Percentiles rank a stretch among this genome's conserved stretches.
These are phyloP conservation scores for Saturnia japonica DNA, from an alignment of 2,888 invertebrate genomes.

Conservation along the genomic window DNA sequence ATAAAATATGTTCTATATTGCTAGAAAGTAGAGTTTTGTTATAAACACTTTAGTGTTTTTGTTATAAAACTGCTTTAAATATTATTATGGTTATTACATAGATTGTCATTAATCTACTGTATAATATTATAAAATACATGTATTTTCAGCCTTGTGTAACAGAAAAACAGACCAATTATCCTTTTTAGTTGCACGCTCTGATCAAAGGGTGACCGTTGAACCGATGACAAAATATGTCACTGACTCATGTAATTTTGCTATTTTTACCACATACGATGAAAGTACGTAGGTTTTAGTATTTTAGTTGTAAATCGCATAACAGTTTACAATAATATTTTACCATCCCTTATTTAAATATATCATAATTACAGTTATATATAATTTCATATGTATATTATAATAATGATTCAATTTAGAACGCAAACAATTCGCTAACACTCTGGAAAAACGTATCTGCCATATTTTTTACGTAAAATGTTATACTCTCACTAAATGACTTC, in stretches of 20 bases:
- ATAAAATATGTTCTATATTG: background rate
- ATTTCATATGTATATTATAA: slow-evolving; percentile 6
- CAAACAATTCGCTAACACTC: slow-evolving; percentile 42
- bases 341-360: background rate
- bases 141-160: slow-evolving; percentile 49
- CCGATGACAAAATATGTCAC: slow-evolving; percentile 57
- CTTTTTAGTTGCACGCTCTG: slow-evolving; percentile 66
- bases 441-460: slow-evolving; percentile 44
- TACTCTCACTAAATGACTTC: slow-evolving; percentile 40
- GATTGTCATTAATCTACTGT: slow-evolving; percentile 3
- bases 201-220: slow-evolving; percentile 65
- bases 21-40: background rate
- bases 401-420: slow-evolving; percentile 29
- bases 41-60: background rate
- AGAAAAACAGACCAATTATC: slow-evolving; percentile 70
- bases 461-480: slow-evolving; percentile 38
- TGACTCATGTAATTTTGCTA: slow-evolving; percentile 61
- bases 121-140: slow-evolving; percentile 35
- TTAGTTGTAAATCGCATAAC: background rate
- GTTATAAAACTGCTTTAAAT: background rate
- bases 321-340: background rate
- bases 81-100: background rate
- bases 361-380: slow-evolving; percentile 14
- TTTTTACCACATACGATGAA: slow-evolving; percentile 31
- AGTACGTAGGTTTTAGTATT: background rate